phyloP scores from a whole-genome alignment of 1,140 invertebrate genomes.

The Drosophila parvula region DNA sequence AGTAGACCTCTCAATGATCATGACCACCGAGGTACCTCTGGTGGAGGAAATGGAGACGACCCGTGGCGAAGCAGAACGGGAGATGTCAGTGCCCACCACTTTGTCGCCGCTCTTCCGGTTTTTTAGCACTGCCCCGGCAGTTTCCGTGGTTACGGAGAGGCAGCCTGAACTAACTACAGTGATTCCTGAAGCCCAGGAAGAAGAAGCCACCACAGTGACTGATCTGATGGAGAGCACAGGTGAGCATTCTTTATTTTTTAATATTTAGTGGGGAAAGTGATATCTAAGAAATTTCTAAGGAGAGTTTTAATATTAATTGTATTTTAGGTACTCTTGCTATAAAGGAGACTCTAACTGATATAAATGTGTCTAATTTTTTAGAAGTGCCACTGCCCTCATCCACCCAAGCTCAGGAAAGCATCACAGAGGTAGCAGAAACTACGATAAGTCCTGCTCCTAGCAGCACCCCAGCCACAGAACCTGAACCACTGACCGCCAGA shows the following conservation, averaged over 20 bases:
- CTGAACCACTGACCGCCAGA: conserved; percentile 2
- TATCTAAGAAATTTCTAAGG: not conserved
- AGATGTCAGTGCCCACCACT: not conserved
- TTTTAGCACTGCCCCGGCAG: not conserved
- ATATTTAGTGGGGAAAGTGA: not conserved
- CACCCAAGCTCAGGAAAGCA: not conserved
- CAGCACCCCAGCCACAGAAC: conserved; percentile 9
- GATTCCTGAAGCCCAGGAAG: not conserved
- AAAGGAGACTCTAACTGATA: not conserved
- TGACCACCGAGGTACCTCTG: conserved; percentile 10
- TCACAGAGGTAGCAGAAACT: conserved; percentile 6
- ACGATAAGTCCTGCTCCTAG: not conserved
- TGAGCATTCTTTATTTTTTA: not conserved
- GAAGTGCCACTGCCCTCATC: not conserved
- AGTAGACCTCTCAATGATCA: not conserved
- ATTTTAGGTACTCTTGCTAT: too few relatives aligned
- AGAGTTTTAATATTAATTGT: too few relatives aligned
- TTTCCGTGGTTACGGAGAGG: not conserved
- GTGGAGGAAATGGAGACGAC: not conserved
- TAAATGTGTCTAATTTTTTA: not conserved
- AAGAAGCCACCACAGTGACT: not conserved
- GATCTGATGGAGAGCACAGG: conserved; percentile 8
- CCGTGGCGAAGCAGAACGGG: not conserved
- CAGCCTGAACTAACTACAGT: not conserved
- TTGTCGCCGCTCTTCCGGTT: conserved; percentile 6